These are phyloP conservation scores for Desoria tigrina DNA, from an alignment of 2,888 invertebrate species.

Conservation along the genomic window DNA sequence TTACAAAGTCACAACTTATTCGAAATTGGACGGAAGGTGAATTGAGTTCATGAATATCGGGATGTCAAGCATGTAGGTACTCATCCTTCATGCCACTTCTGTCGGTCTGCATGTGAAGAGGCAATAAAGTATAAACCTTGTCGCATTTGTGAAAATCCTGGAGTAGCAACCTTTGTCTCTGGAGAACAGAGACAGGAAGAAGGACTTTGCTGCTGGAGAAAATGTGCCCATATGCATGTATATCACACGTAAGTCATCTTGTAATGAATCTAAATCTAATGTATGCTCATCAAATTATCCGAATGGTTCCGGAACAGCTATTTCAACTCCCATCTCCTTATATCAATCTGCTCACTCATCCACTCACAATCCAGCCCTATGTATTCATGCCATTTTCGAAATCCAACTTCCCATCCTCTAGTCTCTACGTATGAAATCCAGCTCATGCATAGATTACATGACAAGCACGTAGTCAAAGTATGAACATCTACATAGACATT, in stretches of 20 bases:
- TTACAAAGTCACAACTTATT: not conserved
- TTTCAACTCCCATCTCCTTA: slow-evolving; percentile 12
- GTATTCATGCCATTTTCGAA: not conserved
- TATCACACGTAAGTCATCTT: slow-evolving; percentile 21
- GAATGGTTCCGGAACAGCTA: slow-evolving; percentile 10
- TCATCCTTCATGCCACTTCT: slow-evolving; percentile 19
- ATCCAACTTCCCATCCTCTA: too few species aligned
- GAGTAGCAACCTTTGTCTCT: slow-evolving; percentile 6
- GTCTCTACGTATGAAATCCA: not conserved
- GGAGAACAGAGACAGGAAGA: slow-evolving; percentile 2
- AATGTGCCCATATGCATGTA: slow-evolving; percentile 26
- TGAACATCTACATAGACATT: slow-evolving; percentile 5
- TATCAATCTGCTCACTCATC: slow-evolving; percentile 10
- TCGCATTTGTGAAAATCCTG: slow-evolving; percentile 34
- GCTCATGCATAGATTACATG: not conserved
- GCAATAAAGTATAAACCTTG: slow-evolving; percentile 29
- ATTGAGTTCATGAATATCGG: slow-evolving; percentile 7
- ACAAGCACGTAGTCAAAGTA: not conserved
- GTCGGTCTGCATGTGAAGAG: slow-evolving; percentile 30
- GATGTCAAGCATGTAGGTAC: not conserved
- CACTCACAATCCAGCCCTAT: not conserved
- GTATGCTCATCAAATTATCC: slow-evolving; percentile 38
- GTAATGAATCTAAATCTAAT: slow-evolving; percentile 24
- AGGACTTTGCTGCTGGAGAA: slow-evolving; percentile 3
- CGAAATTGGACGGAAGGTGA: not conserved